Evolutionary conservation across 2,113 vertebrate genomes (phyloP), one percentile per base, ranked within the genome.

Genomic region (Pantherophis guttatus): DNA sequence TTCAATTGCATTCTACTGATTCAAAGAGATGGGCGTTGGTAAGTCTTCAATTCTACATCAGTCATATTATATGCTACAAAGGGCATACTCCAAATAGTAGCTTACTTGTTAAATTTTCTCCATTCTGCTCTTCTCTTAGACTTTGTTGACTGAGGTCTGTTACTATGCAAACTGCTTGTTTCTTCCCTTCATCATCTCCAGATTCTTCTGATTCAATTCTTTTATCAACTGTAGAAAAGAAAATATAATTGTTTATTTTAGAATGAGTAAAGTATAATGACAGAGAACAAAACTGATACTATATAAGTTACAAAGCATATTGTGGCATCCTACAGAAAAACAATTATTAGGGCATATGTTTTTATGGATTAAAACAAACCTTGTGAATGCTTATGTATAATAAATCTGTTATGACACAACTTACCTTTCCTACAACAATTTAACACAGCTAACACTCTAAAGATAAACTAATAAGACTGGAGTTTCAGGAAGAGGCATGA

Each of bases 141-240:
- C 98, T 98, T 92, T 98, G 98, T 90, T 97, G 94, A 23, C 97
- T 98, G 91, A 98, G 98, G 44, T 99, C 98, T 15, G 98, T 94
- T 24, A 98, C 98, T 8, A 98, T 88, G 96, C 98, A 88, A 93
- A 97, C 53, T 91, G 98, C 96, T 92, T 98, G 97, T 95, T 97
- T 98, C 97, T 97, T 98, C 92, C 98, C 98, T 59, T 99, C 99
- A 94, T 99, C 99, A 11, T 99, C 99, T 0, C 99, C 99, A 0
- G 99, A 99, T 94, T 99, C 99, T 96, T 99, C 99, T 0, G 99
- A 99, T 86, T 99, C 99, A 1, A 98, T 98, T 93, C 98, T 96
- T 94, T 98, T 98, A 96, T 99, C 99, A 85, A 99, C 99, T 99
- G 95, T 33, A 8, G 10, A 1, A 96, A 75, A 96, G 6, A 54